Base-by-base conservation (phyloP, 2,797 vertebrate species). In the Xenopus petersii region DNA sequence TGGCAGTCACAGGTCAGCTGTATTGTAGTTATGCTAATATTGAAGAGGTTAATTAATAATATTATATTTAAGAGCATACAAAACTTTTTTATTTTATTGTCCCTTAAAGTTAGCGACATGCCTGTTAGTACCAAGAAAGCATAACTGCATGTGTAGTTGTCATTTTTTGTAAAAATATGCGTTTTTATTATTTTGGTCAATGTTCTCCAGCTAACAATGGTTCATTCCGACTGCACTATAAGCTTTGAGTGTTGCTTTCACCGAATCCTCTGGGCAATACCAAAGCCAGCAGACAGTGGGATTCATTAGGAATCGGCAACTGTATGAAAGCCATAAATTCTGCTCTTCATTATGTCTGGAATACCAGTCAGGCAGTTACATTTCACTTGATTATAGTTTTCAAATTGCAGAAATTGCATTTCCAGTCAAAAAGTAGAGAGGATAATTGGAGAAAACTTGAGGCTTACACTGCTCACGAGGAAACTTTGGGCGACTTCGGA, bases 281-380 rank as follows among this genome's bases (percentile, higher is more conserved):
- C 51, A 59, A 74, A 78, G 70, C 60, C 64, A 51, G 30, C 56
- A 68, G 70, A 36, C 60, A 73, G 55, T 59, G 54, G 48, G 26
- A 30, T 30, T 30, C 26, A 30, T 30, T 30, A 30, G 26, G 36
- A 16, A 12, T 59, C 70, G 55, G 24, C 61, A 69, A 48, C 71
- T 17, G 70, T 63, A 58, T 62, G 24, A 70, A 79, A 54, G 71
- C 71, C 70, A 64, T 79, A 79, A 79, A 74, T 74, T 55, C 26
- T 59, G 21, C 47, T 69, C 56, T 64, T 71, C 63, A 67, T 80
- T 64, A 71, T 64, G 36, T 70, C 67, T 54, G 26, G 36, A 21
- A 67, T 42, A 49, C 12, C 33, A 70, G 48, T 12, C 17, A 60
- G 48, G 54, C 42, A 64, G 17, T 46, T 79, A 75, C 49, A 65